Evolutionary conservation across 2,888 invertebrate species (phyloP).

Genomic region (Platycnemis pennipes): DNA sequence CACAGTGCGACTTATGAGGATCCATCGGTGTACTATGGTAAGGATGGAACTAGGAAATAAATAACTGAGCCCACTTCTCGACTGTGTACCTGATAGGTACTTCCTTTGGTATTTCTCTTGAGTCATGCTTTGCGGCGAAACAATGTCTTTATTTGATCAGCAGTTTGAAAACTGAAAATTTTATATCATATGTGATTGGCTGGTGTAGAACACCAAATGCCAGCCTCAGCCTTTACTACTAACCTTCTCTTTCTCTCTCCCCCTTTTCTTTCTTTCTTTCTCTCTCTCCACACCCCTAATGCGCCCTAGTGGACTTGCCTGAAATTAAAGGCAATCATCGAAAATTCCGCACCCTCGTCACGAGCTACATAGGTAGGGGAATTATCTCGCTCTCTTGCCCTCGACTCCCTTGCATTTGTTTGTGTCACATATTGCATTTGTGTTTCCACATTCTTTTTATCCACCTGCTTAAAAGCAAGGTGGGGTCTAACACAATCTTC

Average conservation of each 20-base stretch:
- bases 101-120: not conserved
- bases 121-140: not conserved
- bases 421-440: conserved; percentile 56
- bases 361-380: conserved; percentile 97
- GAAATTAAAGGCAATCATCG: conserved; percentile 99
- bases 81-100: not conserved
- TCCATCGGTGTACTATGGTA: not conserved
- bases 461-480: conserved; percentile 1
- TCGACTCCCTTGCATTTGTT: conserved; percentile 50
- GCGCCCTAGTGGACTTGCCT: conserved; percentile 94
- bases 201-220: conserved; percentile 15
- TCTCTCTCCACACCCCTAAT: conserved; percentile 71
- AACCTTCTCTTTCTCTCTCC: conserved; percentile 70
- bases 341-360: conserved; percentile 99
- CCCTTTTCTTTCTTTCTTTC: conserved; percentile 68
- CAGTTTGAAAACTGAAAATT: conserved; percentile 19
- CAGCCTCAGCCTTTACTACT: conserved; percentile 56
- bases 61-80: not conserved
- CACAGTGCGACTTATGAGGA: not conserved
- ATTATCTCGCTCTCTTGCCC: conserved; percentile 57
- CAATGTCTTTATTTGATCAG: conserved; percentile 36
- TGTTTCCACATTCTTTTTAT: conserved; percentile 38
- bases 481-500: conserved; percentile 33
- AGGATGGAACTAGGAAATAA: not conserved
- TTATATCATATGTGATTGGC: conserved; percentile 25